Evolutionary conservation across 1,140 invertebrate genomes (phyloP), one percentile per base, ranked within the genome.

Genomic region (Nylanderia fulva): DNA sequence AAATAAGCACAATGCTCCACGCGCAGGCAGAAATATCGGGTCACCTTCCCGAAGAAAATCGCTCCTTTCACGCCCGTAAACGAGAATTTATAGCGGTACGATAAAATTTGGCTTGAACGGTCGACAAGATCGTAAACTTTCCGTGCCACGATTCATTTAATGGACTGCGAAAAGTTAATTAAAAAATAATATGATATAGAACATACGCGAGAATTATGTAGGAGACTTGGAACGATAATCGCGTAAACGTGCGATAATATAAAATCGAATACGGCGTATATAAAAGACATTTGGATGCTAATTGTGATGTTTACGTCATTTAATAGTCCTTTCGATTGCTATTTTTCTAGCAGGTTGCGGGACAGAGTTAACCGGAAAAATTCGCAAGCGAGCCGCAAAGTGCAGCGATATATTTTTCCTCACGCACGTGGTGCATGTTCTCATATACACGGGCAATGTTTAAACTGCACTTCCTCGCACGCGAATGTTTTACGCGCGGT

Each of bases 161-260:
- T 88, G 71, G 76, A 76, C 82, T 58, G 24, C 71, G 45, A 88
- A 85, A 71, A 76, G 87, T 88, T 88, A 88, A 88, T 88, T 88
- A 88, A 88, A 88, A 89, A 88, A 83, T 88, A 52, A 39, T 24
- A 9, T 15, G 39, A 71, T 48, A 5, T 48, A 5, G 45, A 45
- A 45, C 15, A 18, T 13, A 15, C 13, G 45, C 45, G 45, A 5
- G 45, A 15, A n/a, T n/a, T n/a, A n/a, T n/a, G n/a, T n/a, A n/a
- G 58, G 27, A 29, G 58, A 18, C 83, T 48, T 52, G 11, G 42
- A n/a, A n/a, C 27, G 33, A 85, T 82, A 82, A 72, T 58, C 71
- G 58, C 54, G 36, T 66, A 15, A 36, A 9, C 29, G 13, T 27
- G 42, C 29, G 11, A n/a, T n/a, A n/a, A n/a, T 69, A 69, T 33